A percentile compares a stretch with the other conserved stretches of the same genome.
Conservation (phyloP, 2,888 invertebrate species). For the Sarcophaga carnaria region DNA sequence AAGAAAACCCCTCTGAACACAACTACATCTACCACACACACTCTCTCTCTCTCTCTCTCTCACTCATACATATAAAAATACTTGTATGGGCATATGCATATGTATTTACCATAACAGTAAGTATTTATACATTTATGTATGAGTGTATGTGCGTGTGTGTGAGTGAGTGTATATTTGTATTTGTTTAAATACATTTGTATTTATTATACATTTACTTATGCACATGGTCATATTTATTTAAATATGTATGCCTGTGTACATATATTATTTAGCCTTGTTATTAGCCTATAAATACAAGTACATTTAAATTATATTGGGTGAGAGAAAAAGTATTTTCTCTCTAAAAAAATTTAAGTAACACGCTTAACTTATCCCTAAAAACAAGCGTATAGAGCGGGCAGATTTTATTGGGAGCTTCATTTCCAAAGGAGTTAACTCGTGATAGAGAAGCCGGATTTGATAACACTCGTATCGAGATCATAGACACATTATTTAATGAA, state of each 20-base stretch:
- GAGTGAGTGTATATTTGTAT: not conserved
- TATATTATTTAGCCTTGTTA: constrained; percentile 39
- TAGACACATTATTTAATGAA: no score
- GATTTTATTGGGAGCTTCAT: no score
- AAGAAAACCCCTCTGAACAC: not conserved
- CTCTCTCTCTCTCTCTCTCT: no score
- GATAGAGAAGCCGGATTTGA: no score
- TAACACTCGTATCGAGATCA: no score
- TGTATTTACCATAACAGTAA: no score
- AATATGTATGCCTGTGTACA: constrained; percentile 40
- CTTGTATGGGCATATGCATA: no score
- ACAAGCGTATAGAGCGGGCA: no score
- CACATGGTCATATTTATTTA: constrained; percentile 8
- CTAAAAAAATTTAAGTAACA: no score
- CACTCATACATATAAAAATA: no score
- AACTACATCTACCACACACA: not conserved
- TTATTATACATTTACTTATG: constrained; percentile 7
- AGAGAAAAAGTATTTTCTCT: not conserved
- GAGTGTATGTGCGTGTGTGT: not conserved
- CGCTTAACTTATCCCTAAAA: no score
- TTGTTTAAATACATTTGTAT: not conserved
- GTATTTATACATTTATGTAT: not conserved
- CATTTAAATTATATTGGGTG: constrained; percentile 31
- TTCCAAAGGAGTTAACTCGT: no score
- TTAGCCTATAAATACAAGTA: constrained; percentile 32